Evolutionary conservation across 2,797 vertebrate species (phyloP).

Genomic region (Amblyraja radiata): DNA sequence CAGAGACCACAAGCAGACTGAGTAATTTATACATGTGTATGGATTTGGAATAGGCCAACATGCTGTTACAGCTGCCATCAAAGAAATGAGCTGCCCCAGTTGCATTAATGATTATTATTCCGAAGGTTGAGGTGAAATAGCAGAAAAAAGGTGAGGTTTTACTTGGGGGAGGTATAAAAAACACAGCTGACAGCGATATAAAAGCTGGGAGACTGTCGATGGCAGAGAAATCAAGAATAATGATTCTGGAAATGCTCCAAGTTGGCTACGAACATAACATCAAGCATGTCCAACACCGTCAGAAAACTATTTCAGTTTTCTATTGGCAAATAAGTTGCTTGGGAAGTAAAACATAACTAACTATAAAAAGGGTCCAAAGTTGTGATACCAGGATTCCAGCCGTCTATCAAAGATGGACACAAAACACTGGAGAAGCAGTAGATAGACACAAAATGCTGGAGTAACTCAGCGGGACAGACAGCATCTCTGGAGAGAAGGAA

Average conservation of each 20-base stretch:
- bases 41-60: not conserved
- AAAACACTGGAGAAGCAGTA: too few species aligned
- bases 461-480: too few species aligned
- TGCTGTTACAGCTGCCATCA: not conserved
- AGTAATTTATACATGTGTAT: not conserved
- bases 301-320: not conserved
- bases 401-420: too few species aligned
- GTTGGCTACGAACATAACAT: not conserved
- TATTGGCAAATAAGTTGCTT: not conserved
- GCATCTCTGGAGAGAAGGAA: too few species aligned
- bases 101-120: not conserved
- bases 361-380: not conserved
- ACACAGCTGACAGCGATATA: not conserved
- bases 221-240: slow-evolving; percentile 4
- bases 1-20: not conserved
- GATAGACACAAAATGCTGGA: too few species aligned
- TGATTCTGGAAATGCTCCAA: not conserved
- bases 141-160: not conserved
- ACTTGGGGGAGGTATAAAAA: not conserved
- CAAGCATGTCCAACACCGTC: not conserved
- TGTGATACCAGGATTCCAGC: not conserved
- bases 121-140: not conserved
- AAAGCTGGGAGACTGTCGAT: not conserved
- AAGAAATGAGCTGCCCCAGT: not conserved
- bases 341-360: not conserved